phyloP scores from a whole-genome alignment of 2,113 vertebrate genomes.

The Ursus arctos region DNA sequence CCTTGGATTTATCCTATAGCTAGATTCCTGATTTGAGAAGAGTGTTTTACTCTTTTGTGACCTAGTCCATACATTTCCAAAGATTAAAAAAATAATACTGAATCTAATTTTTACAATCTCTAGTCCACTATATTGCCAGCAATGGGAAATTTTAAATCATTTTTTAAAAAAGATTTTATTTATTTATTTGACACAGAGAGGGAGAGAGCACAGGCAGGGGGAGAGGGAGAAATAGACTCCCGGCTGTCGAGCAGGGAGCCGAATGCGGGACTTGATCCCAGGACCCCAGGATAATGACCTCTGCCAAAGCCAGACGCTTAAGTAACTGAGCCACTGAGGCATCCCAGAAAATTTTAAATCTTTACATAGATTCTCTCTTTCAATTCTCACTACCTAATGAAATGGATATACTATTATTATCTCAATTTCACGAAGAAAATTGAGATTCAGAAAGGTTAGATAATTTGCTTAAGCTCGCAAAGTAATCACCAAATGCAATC shows the following conservation, averaged over 20 bases:
- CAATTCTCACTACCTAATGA: background rate
- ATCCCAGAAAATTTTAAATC: background rate
- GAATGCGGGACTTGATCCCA: too few species aligned
- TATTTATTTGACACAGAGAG: too few species aligned
- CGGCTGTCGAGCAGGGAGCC: too few species aligned
- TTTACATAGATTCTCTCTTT: background rate
- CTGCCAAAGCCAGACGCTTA: too few species aligned
- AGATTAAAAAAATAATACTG: background rate
- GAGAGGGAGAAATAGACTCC: too few species aligned
- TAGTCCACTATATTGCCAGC: background rate
- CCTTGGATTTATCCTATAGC: background rate
- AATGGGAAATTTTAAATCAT: background rate
- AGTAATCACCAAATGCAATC: background rate
- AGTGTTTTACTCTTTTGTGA: background rate
- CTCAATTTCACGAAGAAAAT: background rate
- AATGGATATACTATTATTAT: background rate
- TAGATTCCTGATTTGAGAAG: background rate
- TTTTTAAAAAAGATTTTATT: too few species aligned
- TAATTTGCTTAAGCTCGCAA: background rate
- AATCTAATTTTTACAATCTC: background rate
- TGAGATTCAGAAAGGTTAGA: background rate
- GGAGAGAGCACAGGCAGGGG: too few species aligned
- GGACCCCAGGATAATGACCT: too few species aligned
- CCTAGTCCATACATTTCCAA: background rate
- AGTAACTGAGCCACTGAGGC: too few species aligned